Conservation (phyloP, 2,113 vertebrate genomes). For the Turdus rufiventris region DNA sequence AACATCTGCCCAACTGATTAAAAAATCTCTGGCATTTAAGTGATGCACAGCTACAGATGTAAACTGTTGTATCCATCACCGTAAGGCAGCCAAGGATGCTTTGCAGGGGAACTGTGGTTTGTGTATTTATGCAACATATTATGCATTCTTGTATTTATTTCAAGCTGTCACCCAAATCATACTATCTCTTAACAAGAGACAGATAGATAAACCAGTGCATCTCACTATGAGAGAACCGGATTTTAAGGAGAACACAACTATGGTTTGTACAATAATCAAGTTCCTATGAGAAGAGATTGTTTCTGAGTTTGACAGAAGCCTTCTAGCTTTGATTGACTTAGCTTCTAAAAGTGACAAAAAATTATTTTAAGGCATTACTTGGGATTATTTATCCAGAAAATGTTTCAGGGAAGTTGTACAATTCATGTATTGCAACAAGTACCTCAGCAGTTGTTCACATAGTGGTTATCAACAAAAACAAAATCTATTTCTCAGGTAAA, state of each 20-base stretch:
- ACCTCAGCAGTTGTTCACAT: neutral
- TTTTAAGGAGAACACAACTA: neutral
- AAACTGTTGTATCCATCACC: neutral
- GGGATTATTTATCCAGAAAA: neutral
- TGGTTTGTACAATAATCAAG: neutral
- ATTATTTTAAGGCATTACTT: neutral
- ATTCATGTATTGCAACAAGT: neutral
- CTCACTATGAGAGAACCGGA: neutral
- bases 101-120: neutral
- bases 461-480: neutral
- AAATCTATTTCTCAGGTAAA: neutral
- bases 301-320: neutral
- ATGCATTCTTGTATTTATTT: neutral
- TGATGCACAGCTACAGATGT: neutral
- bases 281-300: neutral
- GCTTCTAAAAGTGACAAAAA: neutral
- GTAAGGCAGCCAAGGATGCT: neutral
- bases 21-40: neutral
- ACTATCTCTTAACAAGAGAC: neutral
- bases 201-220: neutral
- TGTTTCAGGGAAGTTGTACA: neutral
- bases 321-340: neutral
- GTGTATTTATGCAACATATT: neutral
- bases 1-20: fast-evolving
- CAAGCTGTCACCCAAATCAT: neutral